phyloP scores from a whole-genome alignment of 2,888 invertebrate genomes.

The Nomada ruficornis region DNA sequence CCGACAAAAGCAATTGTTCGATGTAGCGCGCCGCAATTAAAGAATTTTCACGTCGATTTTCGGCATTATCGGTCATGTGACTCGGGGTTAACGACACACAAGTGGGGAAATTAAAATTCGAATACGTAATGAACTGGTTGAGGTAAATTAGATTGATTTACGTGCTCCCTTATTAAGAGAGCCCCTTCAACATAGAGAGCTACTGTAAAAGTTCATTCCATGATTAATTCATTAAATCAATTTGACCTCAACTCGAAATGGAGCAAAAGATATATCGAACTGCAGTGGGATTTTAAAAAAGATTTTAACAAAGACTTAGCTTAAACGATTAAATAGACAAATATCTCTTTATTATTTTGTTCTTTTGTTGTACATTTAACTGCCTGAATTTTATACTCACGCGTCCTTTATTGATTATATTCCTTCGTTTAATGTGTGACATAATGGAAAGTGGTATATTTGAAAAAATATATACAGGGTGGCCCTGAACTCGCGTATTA shows the following conservation, averaged over 20 bases:
- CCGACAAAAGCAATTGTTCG: constrained; percentile 42
- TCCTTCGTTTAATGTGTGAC: too few species aligned
- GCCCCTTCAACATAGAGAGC: neutral
- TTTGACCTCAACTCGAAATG: neutral
- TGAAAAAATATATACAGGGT: too few species aligned
- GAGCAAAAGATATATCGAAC: neutral
- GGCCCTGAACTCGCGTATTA: too few species aligned
- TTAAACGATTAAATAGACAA: too few species aligned
- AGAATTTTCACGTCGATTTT: constrained; percentile 45
- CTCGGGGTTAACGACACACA: constrained; percentile 17
- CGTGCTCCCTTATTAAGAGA: neutral
- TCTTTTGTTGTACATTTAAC: too few species aligned
- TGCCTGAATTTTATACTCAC: too few species aligned
- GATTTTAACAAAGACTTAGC: too few species aligned
- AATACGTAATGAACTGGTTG: constrained; percentile 4
- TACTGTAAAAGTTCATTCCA: constrained; percentile 9
- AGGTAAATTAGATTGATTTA: constrained; percentile 27
- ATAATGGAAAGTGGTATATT: too few species aligned
- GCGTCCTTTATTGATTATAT: too few species aligned
- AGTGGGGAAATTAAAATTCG: constrained; percentile 23
- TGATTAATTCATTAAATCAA: constrained; percentile 22
- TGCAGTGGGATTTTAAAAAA: too few species aligned
- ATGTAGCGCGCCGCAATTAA: constrained; percentile 20
- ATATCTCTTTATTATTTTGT: too few species aligned
- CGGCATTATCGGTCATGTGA: constrained; percentile 4